These are phyloP conservation scores for Phragmatobia fuliginosa DNA, from an alignment of 2,888 invertebrate species.

Conservation along the genomic window DNA sequence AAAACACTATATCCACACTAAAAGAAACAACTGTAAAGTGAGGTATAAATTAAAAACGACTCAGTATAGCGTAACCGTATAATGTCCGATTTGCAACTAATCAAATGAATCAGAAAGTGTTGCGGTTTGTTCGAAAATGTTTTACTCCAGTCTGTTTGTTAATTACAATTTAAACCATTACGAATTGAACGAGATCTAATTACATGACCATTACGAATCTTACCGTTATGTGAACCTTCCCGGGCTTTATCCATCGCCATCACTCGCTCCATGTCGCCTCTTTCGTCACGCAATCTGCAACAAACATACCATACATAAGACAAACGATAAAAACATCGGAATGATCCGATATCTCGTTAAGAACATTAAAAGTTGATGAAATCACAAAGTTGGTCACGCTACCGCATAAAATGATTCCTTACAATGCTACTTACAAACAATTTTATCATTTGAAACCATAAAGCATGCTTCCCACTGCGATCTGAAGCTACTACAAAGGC, in stretches of 20 bases:
- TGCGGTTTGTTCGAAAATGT: slow-evolving; percentile 10
- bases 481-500: slow-evolving; percentile 83
- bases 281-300: slow-evolving; percentile 95
- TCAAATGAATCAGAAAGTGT: slow-evolving; percentile 36
- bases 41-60: slow-evolving; percentile 2
- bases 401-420: slow-evolving; percentile 73
- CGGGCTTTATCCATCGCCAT: slow-evolving; percentile 94
- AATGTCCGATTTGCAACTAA: slow-evolving; percentile 13
- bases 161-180: slow-evolving; percentile 17
- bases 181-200: slow-evolving; percentile 7
- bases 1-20: not conserved
- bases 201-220: slow-evolving; percentile 58
- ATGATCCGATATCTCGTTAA: slow-evolving; percentile 73
- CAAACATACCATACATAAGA: slow-evolving; percentile 66
- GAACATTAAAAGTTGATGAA: slow-evolving; percentile 61
- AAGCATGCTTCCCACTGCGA: slow-evolving; percentile 84
- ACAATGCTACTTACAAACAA: slow-evolving; percentile 84
- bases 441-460: slow-evolving; percentile 86
- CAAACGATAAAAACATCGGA: slow-evolving; percentile 34
- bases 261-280: slow-evolving; percentile 94
- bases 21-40: not conserved
- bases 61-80: slow-evolving; percentile 13
- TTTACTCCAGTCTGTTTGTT: slow-evolving; percentile 22
- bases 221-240: slow-evolving; percentile 96
- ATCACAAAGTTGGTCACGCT: slow-evolving; percentile 74